Conservation (phyloP, 2,888 invertebrate genomes). For the Dascillus cervinus region DNA sequence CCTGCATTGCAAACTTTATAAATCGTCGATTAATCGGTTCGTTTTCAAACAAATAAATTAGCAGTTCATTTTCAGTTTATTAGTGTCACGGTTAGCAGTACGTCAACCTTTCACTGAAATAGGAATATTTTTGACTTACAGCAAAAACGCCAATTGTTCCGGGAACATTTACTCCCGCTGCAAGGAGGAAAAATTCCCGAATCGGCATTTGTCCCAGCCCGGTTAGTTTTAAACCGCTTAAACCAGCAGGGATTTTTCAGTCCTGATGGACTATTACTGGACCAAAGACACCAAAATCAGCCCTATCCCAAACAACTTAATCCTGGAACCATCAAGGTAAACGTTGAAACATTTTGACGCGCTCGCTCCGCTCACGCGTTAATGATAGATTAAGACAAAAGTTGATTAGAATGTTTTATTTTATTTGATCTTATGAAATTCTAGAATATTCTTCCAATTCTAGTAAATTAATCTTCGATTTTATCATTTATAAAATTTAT, state of each 20-base stretch:
- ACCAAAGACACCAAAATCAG: slow-evolving; percentile 33
- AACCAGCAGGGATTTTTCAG: slow-evolving; percentile 55
- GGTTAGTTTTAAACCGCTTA: slow-evolving; percentile 51
- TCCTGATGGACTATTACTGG: slow-evolving; percentile 51
- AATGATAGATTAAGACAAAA: too few relatives aligned
- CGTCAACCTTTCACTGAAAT: too few relatives aligned
- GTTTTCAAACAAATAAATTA: too few relatives aligned
- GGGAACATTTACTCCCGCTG: slow-evolving; percentile 54
- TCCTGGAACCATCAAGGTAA: slow-evolving; percentile 20
- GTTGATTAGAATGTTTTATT: too few relatives aligned
- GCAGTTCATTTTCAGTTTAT: too few relatives aligned
- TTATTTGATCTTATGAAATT: not conserved
- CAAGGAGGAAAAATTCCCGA: slow-evolving; percentile 58
- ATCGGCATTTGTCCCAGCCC: slow-evolving; percentile 52
- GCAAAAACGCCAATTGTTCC: slow-evolving; percentile 55
- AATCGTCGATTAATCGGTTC: too few relatives aligned
- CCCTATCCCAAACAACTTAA: slow-evolving; percentile 13
- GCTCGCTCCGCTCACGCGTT: too few relatives aligned
- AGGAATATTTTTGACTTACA: too few relatives aligned
- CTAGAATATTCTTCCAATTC: not conserved
- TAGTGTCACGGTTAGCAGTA: too few relatives aligned
- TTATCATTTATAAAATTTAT: too few relatives aligned
- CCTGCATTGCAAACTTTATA: too few relatives aligned
- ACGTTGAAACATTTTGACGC: too few relatives aligned
- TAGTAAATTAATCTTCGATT: not conserved